These are phyloP conservation scores for Napeogenes inachia DNA, from an alignment of 2,888 invertebrate species.

Conservation along the genomic window DNA sequence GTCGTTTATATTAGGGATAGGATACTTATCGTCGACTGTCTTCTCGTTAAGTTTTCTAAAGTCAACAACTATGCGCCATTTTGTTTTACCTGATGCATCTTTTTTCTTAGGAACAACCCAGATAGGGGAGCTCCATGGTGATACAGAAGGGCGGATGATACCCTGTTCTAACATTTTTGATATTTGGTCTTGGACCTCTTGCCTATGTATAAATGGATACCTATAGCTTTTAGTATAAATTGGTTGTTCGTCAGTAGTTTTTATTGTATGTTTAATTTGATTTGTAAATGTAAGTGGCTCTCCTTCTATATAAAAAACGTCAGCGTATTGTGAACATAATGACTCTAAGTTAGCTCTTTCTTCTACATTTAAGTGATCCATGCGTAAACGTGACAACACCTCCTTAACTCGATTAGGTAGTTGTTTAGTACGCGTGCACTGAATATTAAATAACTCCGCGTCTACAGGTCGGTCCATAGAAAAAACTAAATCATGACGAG, in stretches of 20 bases:
- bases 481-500: constrained; percentile 31
- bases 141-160: constrained; percentile 31
- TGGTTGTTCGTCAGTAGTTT: constrained; percentile 11
- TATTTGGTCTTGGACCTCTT: constrained; percentile 30
- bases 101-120: too few species aligned
- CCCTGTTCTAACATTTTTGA: constrained; percentile 31
- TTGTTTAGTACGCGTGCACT: constrained; percentile 22
- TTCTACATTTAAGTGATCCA: constrained; percentile 15
- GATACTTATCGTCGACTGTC: too few species aligned
- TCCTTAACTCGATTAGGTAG: constrained; percentile 17
- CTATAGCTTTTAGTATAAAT: constrained; percentile 7
- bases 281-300: too few species aligned
- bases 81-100: too few species aligned
- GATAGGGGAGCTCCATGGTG: too few species aligned
- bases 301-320: too few species aligned
- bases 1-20: too few species aligned
- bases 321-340: too few species aligned
- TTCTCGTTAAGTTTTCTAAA: too few species aligned
- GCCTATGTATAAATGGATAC: constrained; percentile 26
- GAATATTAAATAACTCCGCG: constrained; percentile 29
- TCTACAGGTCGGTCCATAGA: constrained; percentile 29
- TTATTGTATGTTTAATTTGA: constrained; percentile 23
- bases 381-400: constrained; percentile 33
- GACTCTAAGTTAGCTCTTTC: too few species aligned
- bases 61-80: too few species aligned